Conservation (phyloP, 1,140 invertebrate species). For the Orchesella cincta region DNA sequence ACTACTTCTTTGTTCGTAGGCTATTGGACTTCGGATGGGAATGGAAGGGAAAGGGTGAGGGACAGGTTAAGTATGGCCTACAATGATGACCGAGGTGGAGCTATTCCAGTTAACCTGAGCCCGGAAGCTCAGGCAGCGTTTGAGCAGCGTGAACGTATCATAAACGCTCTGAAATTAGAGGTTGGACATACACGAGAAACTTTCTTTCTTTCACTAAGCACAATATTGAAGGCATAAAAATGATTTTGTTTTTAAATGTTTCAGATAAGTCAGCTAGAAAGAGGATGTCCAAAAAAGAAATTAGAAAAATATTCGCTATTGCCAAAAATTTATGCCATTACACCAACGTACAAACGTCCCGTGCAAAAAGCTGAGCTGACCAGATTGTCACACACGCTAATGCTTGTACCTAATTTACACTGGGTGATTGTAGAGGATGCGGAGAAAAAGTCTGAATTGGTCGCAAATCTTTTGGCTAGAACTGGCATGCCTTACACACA, state of each 20-base stretch:
- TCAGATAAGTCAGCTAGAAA: background rate
- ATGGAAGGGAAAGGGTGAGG: background rate
- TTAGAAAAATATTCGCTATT: slow-evolving; percentile 48
- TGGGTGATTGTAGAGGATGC: slow-evolving; percentile 96
- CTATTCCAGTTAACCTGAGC: background rate
- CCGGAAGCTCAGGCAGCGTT: background rate
- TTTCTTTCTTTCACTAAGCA: too few species aligned
- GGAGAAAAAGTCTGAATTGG: slow-evolving; percentile 70
- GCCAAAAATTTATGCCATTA: slow-evolving; percentile 81
- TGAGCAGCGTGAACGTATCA: background rate
- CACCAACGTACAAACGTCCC: slow-evolving; percentile 84
- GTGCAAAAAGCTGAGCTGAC: slow-evolving; percentile 95
- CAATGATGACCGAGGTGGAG: background rate
- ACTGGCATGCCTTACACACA: slow-evolving; percentile 76
- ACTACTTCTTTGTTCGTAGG: background rate
- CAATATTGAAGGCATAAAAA: background rate
- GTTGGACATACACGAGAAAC: too few species aligned
- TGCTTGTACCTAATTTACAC: slow-evolving; percentile 84
- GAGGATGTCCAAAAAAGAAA: background rate
- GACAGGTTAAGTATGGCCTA: background rate
- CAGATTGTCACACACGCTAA: slow-evolving; percentile 84
- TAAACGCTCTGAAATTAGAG: slow-evolving; percentile 12
- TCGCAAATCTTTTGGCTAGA: slow-evolving; percentile 75
- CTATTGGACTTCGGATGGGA: background rate
- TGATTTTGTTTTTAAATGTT: background rate